Evolutionary conservation across 2,888 invertebrate genomes (phyloP), one percentile per base, ranked within the genome.

Genomic region (Leucophenga maculata): DNA sequence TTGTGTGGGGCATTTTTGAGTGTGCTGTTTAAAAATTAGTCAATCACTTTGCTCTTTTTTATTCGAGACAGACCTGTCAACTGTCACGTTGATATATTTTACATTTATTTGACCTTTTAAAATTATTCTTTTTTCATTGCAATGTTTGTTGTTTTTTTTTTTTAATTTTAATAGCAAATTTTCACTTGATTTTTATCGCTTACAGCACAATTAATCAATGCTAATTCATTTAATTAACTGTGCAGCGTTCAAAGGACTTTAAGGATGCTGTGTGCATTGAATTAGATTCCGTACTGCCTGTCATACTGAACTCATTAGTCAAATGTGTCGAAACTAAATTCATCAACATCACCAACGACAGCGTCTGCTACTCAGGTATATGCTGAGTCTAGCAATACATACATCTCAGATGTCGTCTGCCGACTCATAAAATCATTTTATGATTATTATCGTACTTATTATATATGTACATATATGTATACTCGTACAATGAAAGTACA

Each of bases 41-140:
- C 78, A 74, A 59, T 74, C 20, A 18, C 20, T 52, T 18, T 1
- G 3, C 16, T 16, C 52, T 32, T 59, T 32, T 59, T 32, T n/a
- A 31, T 72, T 67, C 76, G 44, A 65, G 65, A 67, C 66, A 78
- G 80, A 80, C 83, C 81, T 80, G 80, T 81, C 82, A 83, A 80
- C 78, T 81, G 81, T 83, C 83, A 81, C 81, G 81, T 81, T 81
- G 81, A 81, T 78, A 79, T 11, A 46, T 79, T 72, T 64, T 64
- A 8, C 14, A 18, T 64, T 8, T 22, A 46, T 64, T 46, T 57
- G 31, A 22, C 8, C 22, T 57, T 9, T 26, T 26, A 26, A 3
- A 26, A 26, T 26, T 4, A 3, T 2, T 26, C 26, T 26, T 26
- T 26, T 26, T 26, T 48, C 6, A 1, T 32, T 59, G 26, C 3